phyloP scores from a whole-genome alignment of 2,113 vertebrate species.

The Anas platyrhynchos region DNA sequence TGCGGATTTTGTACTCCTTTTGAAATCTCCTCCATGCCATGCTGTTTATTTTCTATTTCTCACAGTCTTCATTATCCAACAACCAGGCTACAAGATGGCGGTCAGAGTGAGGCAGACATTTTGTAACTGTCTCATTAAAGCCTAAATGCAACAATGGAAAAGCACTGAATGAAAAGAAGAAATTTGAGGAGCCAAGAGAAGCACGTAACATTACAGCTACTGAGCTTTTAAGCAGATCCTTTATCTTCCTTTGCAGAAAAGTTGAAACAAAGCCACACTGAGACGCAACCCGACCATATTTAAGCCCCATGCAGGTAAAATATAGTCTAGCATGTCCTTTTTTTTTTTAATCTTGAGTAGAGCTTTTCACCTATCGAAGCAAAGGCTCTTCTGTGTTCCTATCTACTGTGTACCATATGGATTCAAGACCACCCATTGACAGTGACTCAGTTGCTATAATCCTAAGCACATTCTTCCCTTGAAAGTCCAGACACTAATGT shows the following conservation, averaged over 20 bases:
- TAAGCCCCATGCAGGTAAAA: neutral
- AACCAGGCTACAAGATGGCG: slow-evolving; percentile 83
- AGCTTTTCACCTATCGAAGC: neutral
- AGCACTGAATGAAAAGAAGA: neutral
- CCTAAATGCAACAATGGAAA: slow-evolving; percentile 7
- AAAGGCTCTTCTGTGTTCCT: neutral
- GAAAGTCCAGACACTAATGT: slow-evolving; percentile 5
- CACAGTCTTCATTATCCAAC: slow-evolving; percentile 77
- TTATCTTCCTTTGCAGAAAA: neutral
- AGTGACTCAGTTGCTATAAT: slow-evolving; percentile 20
- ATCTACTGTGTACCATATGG: slow-evolving; percentile 8
- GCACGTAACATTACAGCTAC: rapidly evolving
- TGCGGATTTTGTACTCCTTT: slow-evolving; percentile 66
- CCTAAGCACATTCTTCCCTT: slow-evolving; percentile 46
- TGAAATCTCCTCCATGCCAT: slow-evolving; percentile 45
- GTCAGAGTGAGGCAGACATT: slow-evolving; percentile 79
- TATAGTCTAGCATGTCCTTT: neutral
- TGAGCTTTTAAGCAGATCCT: neutral
- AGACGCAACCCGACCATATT: neutral
- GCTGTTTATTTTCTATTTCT: slow-evolving; percentile 63
- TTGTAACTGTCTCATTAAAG: slow-evolving; percentile 70
- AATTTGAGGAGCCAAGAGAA: neutral
- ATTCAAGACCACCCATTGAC: slow-evolving; percentile 44
- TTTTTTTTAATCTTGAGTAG: neutral
- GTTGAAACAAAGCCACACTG: neutral